phyloP scores from a whole-genome alignment of 2,797 vertebrate species.

The Delichon dasypus region DNA sequence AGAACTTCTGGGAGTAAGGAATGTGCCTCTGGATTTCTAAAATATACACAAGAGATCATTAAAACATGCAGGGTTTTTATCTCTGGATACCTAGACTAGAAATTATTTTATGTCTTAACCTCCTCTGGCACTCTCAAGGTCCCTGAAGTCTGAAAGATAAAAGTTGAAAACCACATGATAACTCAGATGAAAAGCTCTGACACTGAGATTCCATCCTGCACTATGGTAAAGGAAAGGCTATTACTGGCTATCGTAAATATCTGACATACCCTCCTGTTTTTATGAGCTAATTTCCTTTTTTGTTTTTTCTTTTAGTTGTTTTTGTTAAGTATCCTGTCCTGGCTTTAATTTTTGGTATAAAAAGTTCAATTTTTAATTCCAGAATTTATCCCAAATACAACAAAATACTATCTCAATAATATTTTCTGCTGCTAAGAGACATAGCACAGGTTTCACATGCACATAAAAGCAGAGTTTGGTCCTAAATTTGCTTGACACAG shows the following conservation, averaged over 20 bases:
- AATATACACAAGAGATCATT: not conserved
- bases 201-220: not conserved
- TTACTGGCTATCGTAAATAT: not conserved
- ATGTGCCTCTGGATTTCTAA: not conserved
- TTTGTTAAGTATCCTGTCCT: not conserved
- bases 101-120: not conserved
- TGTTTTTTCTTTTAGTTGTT: not conserved
- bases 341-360: not conserved
- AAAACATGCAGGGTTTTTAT: not conserved
- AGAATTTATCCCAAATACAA: not conserved
- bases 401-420: not conserved
- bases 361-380: not conserved
- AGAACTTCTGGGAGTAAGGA: not conserved
- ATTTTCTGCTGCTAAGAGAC: not conserved
- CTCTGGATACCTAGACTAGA: not conserved
- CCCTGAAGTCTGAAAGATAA: not conserved
- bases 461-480: not conserved
- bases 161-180: not conserved
- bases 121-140: not conserved
- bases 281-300: not conserved
- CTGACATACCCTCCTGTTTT: not conserved
- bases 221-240: not conserved
- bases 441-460: not conserved
- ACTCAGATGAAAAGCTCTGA: not conserved
- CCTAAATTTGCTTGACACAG: not conserved